Base-by-base conservation (phyloP, 2,888 invertebrate genomes). In the Cephus sareptanus region DNA sequence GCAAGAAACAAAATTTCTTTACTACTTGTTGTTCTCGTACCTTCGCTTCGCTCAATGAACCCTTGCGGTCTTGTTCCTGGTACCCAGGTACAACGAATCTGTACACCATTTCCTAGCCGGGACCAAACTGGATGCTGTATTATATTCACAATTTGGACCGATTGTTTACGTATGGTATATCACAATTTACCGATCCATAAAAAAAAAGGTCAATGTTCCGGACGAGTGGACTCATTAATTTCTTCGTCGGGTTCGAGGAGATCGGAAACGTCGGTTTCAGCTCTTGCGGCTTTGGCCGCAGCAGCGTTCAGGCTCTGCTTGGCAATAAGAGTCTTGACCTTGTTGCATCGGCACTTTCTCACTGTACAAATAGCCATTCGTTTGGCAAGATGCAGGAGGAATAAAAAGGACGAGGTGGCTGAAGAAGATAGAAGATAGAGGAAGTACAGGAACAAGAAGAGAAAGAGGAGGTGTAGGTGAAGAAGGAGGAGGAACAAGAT, bases 261-360 rank as follows among this genome's bases (percentile, higher is more conserved):
- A 30, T 71, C 71, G 71, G 71, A 71, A 71, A 23, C 23, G 71
- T 30, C 71, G 31, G 31, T 71, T 71, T 15, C 23, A 31, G 13
- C 30, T 71, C 71, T 71, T 34, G 71, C 33, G 30, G 30, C 80
- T 85, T 82, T 86, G 83, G 83, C 83, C 83, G 84, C 83, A 74
- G 81, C 81, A 83, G 80, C 84, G 81, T 85, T 85, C 82, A 56
- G 56, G 15, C 56, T 23, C 56, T 56, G 56, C 23, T 56, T 56
- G 56, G 56, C 6, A 56, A 56, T 56, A 56, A 56, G 56, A 23
- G 9, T 56, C 56, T 56, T 56, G 56, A 56, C 56, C 56, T 56
- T 56, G 56, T 56, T 56, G 56, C 56, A 56, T 56, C 56, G 56
- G 6, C 56, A 56, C 56, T 56, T 56, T 56, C 56, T 56, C 56